Conservation (phyloP, 2,888 invertebrate species). For the Melieria picta region DNA sequence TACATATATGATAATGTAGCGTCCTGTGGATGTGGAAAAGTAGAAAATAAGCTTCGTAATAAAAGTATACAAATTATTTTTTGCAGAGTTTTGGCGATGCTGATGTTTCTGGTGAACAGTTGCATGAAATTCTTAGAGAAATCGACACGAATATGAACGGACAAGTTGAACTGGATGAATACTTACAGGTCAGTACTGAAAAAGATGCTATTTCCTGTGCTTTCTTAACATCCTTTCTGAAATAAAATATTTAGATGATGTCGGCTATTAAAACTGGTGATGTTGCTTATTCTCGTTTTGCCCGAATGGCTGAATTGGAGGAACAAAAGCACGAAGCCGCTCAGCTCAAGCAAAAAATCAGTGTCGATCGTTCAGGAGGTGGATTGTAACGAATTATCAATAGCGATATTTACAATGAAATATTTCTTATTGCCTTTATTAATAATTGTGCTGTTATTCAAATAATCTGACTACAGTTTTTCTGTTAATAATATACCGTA, state of each 20-base stretch:
- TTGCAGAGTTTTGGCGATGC: conserved; percentile 78
- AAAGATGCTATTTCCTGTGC: neutral
- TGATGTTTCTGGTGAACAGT: conserved; percentile 88
- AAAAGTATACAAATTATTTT: neutral
- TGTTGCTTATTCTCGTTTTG: conserved; percentile 94
- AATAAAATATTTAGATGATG: conserved; percentile 82
- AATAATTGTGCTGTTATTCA: conserved; percentile 11
- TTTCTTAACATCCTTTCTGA: conserved; percentile 21
- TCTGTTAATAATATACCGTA: too few relatives aligned
- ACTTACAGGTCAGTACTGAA: conserved; percentile 85
- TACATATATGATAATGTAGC: too few relatives aligned
- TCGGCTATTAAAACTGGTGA: conserved; percentile 97
- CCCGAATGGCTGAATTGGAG: conserved; percentile 92
- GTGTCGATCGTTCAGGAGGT: conserved; percentile 95
- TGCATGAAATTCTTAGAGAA: conserved; percentile 97
- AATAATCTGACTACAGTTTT: neutral
- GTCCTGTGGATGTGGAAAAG: too few relatives aligned
- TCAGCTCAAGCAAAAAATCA: conserved; percentile 79
- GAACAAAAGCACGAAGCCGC: conserved; percentile 85
- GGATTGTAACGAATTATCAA: conserved; percentile 75
- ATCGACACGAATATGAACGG: conserved; percentile 99
- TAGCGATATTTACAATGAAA: neutral
- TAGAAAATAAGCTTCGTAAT: too few relatives aligned
- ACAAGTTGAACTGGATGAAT: conserved; percentile 99
- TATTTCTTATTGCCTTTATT: neutral